Evolutionary conservation across 1,140 invertebrate genomes (phyloP).

Genomic region (Nylanderia fulva): DNA sequence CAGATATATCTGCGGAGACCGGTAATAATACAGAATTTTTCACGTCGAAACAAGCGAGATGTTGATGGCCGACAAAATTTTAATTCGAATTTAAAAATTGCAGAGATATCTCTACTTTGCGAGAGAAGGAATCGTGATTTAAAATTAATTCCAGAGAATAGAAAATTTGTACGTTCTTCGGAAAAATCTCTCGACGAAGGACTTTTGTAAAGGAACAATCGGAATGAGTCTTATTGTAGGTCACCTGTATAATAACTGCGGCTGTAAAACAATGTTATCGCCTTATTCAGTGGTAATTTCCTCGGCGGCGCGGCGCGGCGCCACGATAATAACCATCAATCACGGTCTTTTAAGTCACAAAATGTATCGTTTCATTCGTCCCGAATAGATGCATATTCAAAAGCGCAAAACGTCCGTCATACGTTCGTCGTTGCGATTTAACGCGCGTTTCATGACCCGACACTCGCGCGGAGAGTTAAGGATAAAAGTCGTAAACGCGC

Average conservation of each 20-base stretch:
- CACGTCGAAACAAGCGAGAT: not conserved
- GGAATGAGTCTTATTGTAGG: too few species aligned
- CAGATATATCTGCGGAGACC: not conserved
- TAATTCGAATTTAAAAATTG: not conserved
- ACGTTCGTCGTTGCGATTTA: not conserved
- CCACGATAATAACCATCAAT: constrained; percentile 21
- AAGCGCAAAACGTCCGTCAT: not conserved
- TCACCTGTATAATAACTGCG: not conserved
- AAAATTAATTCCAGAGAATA: not conserved
- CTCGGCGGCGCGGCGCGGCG: not conserved
- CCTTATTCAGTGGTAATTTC: not conserved
- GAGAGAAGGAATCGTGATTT: not conserved
- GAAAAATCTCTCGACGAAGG: too few species aligned
- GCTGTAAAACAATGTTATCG: not conserved
- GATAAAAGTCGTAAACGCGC: constrained; percentile 58
- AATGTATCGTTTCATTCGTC: not conserved
- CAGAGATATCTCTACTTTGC: not conserved
- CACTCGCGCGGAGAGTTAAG: constrained; percentile 3
- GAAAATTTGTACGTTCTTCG: not conserved
- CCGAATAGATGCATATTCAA: constrained; percentile 23
- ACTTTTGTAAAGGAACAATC: too few species aligned
- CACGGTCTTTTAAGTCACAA: not conserved
- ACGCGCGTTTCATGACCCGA: constrained; percentile 24
- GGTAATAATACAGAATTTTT: not conserved
- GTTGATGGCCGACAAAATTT: not conserved